Evolutionary conservation across 2,113 vertebrate species (phyloP), one percentile per base, ranked within the genome.

Genomic region (Martes martes): DNA sequence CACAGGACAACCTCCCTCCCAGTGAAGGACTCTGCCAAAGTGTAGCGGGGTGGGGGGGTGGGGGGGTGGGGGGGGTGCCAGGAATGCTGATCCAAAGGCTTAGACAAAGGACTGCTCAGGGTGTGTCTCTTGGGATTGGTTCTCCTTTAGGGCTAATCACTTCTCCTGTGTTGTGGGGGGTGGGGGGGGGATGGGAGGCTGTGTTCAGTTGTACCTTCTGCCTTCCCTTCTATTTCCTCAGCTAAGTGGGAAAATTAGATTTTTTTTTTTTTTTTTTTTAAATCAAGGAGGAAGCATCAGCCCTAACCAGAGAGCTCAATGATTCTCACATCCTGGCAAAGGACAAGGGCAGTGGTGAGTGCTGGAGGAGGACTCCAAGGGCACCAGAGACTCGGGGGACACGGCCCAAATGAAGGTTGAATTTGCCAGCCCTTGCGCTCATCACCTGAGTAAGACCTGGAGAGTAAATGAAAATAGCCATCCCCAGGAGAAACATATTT

Each of bases 401-500:
- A 31, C 9, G n/a, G 57, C 65, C 36, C 65, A 83, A 96, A 94
- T 59, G 88, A 96, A 96, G 96, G 95, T 79, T 89, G 96, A 87
- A 91, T 97, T 95, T 97, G 71, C 90, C 3, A 21, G 97, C 85
- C 91, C 94, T 95, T 74, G 93, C 93, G 93, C 83, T 98, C 69
- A 97, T 97, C 97, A 98, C 82, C 96, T 96, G 97, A 98, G 93
- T 87, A 55, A 98, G 83, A 95, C 92, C 74, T 94, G 96, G 95
- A 98, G 80, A 98, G 94, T 97, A 98, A 98, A 98, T 97, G 96
- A 98, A 98, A 98, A 98, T 97, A 98, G 98, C 93, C 89, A 97
- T 97, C 78, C 97, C 87, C 96, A 78, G 74, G 95, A 76, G 97
- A 98, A 97, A 98, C 96, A 94, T 96, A 96, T 97, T 97, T 97